phyloP scores from a whole-genome alignment of 2,888 invertebrate genomes.

The Sipha maydis region DNA sequence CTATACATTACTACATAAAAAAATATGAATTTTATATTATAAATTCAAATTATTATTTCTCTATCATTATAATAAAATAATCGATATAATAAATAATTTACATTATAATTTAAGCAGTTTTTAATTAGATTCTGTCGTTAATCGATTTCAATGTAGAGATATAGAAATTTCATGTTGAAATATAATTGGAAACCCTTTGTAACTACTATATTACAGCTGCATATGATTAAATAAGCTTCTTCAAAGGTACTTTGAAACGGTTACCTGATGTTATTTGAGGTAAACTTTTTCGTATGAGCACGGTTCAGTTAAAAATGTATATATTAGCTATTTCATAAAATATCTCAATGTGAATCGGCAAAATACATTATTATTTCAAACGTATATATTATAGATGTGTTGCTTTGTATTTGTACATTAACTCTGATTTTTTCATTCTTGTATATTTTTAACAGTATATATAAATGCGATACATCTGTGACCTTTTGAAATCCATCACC shows the following conservation, averaged over 20 bases:
- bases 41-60: too few relatives aligned
- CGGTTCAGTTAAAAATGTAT: not conserved
- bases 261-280: not conserved
- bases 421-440: not conserved
- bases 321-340: not conserved
- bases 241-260: not conserved
- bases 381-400: not conserved
- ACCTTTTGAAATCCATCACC: too few relatives aligned
- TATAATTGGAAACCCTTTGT: conserved; percentile 26
- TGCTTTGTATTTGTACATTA: not conserved
- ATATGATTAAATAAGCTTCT: not conserved
- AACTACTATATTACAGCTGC: not conserved
- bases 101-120: not conserved
- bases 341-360: not conserved
- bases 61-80: too few relatives aligned
- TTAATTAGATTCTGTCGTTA: not conserved
- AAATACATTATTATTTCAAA: not conserved
- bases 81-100: conserved; percentile 6
- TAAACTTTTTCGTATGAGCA: not conserved
- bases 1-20: too few relatives aligned
- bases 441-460: not conserved
- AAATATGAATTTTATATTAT: too few relatives aligned
- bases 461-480: not conserved
- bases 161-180: not conserved
- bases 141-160: not conserved